Base-by-base conservation (phyloP, 2,113 vertebrate species). In the Aspiorhynchus laticeps region DNA sequence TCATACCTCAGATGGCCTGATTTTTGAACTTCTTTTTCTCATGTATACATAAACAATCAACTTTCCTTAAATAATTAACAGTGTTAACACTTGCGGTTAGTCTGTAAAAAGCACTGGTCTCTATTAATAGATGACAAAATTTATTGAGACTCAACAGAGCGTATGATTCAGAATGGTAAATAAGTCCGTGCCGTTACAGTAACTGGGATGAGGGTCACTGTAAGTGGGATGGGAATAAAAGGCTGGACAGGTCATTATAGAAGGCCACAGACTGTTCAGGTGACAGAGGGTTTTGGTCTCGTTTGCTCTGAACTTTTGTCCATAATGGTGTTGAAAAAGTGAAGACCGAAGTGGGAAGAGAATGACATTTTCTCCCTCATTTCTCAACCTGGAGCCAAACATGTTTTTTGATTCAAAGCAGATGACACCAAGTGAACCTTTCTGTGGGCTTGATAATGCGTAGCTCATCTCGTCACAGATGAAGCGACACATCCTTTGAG, bases 61-160 rank as follows among this genome's bases (percentile, higher is more conserved):
- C 41, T 7, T 76, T 76, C 43, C 38, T 74, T 24, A 74, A 74
- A 74, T 41, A 74, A 74, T 74, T 74, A 10, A 74, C 41, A 69
- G 36, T 4, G 33, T 71, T 33, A 8, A 10, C 36, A 43, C 33
- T 21, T 43, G 88, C 24, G 19, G 38, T 51, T 51, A 17, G 17
- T 14, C 33, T 61, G 38, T 80, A 59, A 80, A 61, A 80, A 4
- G 11, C 11, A 12, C 69, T 38, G 33, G 31, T 24, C 48, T 33
- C 53, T 59, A 59, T 61, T 36, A 61, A 80, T 36, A 46, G 12
- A 76, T 76, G 73, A 76, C 41, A 76, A 14, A 46, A 46, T 76
- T 1, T n/a, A 74, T 74, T 46, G n/a, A 46, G 73, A 43, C 73
- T 48, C 41, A 76, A 17, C 41, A 28, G 41, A 46, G 73, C 2